Conservation (phyloP, 2,113 vertebrate species). For the Psittacara wagleri region DNA sequence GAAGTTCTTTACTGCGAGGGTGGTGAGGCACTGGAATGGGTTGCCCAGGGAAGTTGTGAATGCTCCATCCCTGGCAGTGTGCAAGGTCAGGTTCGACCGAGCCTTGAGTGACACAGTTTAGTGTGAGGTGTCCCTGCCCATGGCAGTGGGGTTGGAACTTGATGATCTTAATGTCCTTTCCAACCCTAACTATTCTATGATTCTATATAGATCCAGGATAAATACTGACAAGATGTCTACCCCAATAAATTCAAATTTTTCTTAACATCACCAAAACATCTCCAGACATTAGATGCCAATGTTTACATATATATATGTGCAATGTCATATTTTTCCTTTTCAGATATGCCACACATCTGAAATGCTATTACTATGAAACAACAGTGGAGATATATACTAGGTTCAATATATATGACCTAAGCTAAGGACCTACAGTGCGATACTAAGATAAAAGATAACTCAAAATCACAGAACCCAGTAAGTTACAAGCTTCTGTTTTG, state of each 20-base stretch:
- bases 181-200: no score
- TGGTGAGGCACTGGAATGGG: no score
- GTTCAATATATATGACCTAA: neutral
- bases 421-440: neutral
- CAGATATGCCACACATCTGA: neutral
- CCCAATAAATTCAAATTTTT: neutral
- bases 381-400: neutral
- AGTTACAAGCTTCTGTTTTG: neutral
- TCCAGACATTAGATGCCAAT: neutral
- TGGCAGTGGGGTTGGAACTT: no score
- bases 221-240: neutral
- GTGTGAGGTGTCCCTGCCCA: no score
- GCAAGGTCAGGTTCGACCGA: no score
- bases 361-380: neutral
- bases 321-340: neutral
- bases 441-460: neutral
- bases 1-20: no score
- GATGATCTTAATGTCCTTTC: no score
- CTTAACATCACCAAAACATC: neutral
- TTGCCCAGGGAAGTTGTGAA: no score
- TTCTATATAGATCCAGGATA: neutral
- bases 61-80: no score
- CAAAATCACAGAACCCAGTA: neutral
- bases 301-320: neutral
- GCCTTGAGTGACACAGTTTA: no score